Conservation (phyloP, 2,888 invertebrate species). For the Tenodera sinensis region DNA sequence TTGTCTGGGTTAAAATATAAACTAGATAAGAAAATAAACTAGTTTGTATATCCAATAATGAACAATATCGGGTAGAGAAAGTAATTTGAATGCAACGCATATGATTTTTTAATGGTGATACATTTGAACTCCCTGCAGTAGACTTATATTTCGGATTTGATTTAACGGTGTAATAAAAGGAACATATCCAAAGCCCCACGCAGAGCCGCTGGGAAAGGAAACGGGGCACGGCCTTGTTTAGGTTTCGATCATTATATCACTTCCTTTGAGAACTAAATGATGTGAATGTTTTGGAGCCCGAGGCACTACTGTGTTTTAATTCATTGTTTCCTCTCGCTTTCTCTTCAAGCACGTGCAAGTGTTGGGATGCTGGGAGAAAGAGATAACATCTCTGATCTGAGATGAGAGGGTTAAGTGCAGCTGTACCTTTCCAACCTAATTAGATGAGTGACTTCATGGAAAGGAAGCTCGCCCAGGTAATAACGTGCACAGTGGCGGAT, state of each 20-base stretch:
- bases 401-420: background rate
- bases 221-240: background rate
- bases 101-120: too few species aligned
- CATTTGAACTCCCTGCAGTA: too few species aligned
- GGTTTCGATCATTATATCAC: background rate
- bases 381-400: background rate
- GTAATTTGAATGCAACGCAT: too few species aligned
- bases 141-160: background rate
- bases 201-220: background rate
- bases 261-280: background rate
- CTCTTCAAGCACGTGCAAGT: background rate
- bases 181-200: too few species aligned
- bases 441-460: background rate
- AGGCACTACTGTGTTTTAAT: background rate
- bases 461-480: background rate
- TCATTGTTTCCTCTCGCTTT: background rate
- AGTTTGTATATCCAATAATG: too few species aligned
- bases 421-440: background rate
- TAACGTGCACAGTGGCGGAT: background rate
- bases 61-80: too few species aligned
- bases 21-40: too few species aligned
- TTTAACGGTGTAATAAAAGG: background rate
- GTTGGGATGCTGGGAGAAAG: background rate
- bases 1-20: too few species aligned
- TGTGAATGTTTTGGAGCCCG: background rate